phyloP scores from a whole-genome alignment of 2,113 vertebrate species.

The Spermophilus dauricus region DNA sequence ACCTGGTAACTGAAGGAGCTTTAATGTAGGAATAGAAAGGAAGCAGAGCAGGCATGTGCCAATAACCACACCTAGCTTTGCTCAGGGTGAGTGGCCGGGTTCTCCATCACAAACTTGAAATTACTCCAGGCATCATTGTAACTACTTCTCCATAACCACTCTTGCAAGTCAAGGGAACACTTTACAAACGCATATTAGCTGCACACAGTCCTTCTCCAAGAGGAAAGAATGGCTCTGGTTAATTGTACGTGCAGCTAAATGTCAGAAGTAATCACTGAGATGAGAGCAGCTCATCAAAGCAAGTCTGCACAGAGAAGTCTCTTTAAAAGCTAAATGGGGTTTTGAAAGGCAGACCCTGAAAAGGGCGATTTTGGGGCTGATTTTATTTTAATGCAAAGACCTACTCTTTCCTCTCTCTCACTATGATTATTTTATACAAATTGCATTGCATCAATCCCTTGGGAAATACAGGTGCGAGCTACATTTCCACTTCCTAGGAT shows the following conservation, averaged over 20 bases:
- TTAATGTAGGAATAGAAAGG: neutral
- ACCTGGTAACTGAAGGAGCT: neutral
- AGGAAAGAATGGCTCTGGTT: constrained; percentile 55
- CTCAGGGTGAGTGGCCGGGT: neutral
- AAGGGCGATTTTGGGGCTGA: neutral
- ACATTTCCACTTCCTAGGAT: constrained; percentile 35
- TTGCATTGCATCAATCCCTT: constrained; percentile 34
- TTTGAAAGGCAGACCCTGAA: constrained; percentile 69
- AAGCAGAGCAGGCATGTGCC: neutral
- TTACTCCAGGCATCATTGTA: neutral
- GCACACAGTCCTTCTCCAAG: neutral
- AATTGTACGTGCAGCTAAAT: constrained; percentile 74
- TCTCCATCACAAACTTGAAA: constrained; percentile 25
- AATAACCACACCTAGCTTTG: neutral
- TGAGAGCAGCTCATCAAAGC: constrained; percentile 59
- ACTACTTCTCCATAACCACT: constrained; percentile 1
- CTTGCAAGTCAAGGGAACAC: constrained; percentile 49
- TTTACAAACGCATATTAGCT: constrained; percentile 29
- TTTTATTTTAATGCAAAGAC: constrained; percentile 73
- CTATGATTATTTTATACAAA: constrained; percentile 70
- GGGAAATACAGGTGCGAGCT: constrained; percentile 71
- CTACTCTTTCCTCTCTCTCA: constrained; percentile 40
- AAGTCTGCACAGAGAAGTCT: constrained; percentile 48
- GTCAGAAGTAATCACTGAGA: constrained; percentile 67
- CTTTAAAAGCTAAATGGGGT: constrained; percentile 72